These are phyloP conservation scores for Condylura cristata DNA, from an alignment of 2,113 vertebrate genomes.

Conservation along the genomic window DNA sequence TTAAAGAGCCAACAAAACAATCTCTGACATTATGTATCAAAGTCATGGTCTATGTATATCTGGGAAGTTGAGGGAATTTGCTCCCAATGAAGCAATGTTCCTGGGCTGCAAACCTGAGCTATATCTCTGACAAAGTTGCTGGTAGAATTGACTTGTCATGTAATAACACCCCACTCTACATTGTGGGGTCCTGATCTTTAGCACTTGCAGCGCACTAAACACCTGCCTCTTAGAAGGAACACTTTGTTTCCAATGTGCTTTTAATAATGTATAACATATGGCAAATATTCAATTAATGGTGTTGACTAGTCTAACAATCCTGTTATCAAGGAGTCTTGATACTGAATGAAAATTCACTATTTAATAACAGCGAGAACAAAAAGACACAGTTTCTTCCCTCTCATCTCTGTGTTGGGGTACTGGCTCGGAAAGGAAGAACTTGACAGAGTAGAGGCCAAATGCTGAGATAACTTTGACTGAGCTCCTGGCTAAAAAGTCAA, in stretches of 20 bases:
- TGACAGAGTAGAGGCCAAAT: neutral
- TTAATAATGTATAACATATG: neutral
- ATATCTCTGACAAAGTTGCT: neutral
- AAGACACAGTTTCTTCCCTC: neutral
- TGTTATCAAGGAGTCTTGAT: neutral
- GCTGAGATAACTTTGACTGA: neutral
- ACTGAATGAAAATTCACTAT: neutral
- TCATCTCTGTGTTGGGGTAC: neutral
- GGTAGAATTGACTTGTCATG: neutral
- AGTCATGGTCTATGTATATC: neutral
- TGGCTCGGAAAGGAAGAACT: neutral
- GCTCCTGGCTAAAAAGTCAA: neutral
- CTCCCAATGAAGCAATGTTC: neutral
- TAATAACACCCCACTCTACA: no score
- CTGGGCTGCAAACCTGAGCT: neutral
- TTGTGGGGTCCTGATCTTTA: fast-evolving
- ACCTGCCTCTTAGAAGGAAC: neutral
- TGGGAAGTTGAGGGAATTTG: neutral
- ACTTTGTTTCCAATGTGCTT: neutral
- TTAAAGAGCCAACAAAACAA: neutral
- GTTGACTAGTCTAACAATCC: neutral
- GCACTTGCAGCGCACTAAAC: neutral
- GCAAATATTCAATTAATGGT: neutral
- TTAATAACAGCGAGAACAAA: constrained; percentile 5
- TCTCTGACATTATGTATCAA: neutral